phyloP scores from a whole-genome alignment of 2,113 vertebrate genomes.

The Microcebus tavaratra region DNA sequence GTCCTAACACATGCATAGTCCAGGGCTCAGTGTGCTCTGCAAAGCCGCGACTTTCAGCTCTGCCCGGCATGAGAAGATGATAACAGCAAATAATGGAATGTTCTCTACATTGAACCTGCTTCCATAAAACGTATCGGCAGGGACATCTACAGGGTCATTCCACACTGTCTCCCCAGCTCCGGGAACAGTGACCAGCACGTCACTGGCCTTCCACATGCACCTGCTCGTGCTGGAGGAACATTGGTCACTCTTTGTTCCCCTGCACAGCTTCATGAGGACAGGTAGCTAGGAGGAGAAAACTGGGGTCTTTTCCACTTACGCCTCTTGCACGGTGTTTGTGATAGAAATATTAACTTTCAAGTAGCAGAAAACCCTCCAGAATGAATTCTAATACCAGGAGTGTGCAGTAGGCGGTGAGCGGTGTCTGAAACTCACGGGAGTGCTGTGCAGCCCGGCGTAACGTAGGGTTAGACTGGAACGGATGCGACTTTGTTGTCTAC shows the following conservation, averaged over 20 bases:
- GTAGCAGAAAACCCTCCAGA: background rate
- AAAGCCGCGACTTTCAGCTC: too few relatives aligned
- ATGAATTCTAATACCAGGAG: background rate
- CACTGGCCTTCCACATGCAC: rapidly evolving
- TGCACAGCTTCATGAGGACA: rapidly evolving
- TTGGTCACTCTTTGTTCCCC: rapidly evolving
- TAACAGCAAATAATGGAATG: rapidly evolving
- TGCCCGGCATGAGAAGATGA: background rate
- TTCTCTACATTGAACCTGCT: background rate
- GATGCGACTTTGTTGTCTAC: rapidly evolving
- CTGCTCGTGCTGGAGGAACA: background rate
- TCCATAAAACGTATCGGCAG: background rate
- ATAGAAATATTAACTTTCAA: background rate
- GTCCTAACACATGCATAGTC: rapidly evolving
- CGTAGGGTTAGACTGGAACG: rapidly evolving
- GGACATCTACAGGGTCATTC: too few relatives aligned
- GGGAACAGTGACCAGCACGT: background rate
- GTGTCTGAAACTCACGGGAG: rapidly evolving
- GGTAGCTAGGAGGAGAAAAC: background rate
- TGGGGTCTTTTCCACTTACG: rapidly evolving
- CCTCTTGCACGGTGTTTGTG: background rate
- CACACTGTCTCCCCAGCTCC: background rate
- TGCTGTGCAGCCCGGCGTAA: rapidly evolving
- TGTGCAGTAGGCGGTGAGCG: rapidly evolving
- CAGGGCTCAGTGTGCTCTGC: background rate